phyloP scores from a whole-genome alignment of 1,140 invertebrate genomes.

The Dendrolimus punctatus region DNA sequence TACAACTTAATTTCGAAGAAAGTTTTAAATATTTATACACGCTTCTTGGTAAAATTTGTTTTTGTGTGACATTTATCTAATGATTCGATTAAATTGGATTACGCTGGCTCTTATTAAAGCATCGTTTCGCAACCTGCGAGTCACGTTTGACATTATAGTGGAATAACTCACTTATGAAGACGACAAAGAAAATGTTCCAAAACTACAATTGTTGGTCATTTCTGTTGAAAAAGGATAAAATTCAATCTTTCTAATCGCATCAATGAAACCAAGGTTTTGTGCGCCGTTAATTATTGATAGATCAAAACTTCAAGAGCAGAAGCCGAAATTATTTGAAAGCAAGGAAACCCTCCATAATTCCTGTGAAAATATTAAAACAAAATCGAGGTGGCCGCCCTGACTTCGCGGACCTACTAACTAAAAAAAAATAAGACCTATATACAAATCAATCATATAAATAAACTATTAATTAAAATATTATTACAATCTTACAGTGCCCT shows the following conservation, averaged over 20 bases:
- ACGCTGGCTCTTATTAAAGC: too few relatives aligned
- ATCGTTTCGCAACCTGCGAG: too few relatives aligned
- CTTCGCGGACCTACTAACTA: conserved; percentile 44
- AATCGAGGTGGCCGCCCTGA: conserved; percentile 62
- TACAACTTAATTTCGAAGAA: too few relatives aligned
- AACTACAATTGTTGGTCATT: conserved; percentile 12
- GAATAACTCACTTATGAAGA: conserved; percentile 21
- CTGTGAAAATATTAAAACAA: conserved; percentile 72
- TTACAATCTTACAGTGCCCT: too few relatives aligned
- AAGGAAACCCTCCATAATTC: conserved; percentile 70
- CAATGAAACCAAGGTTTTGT: conserved; percentile 45
- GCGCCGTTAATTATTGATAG: conserved; percentile 70
- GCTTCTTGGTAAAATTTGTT: too few relatives aligned
- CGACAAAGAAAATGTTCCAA: conserved; percentile 20
- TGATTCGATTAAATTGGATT: too few relatives aligned
- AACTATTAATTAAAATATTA: too few relatives aligned
- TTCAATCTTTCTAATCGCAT: conserved; percentile 62
- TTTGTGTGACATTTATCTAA: too few relatives aligned
- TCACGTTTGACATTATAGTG: too few relatives aligned
- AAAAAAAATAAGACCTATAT: too few relatives aligned
- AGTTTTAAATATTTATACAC: too few relatives aligned
- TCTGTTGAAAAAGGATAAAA: conserved; percentile 36
- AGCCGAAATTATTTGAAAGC: conserved; percentile 70
- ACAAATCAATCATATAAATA: too few relatives aligned
- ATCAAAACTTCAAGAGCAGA: conserved; percentile 71